Base-by-base conservation (phyloP, 1,140 invertebrate genomes). In the Drosophila nigrodunni region DNA sequence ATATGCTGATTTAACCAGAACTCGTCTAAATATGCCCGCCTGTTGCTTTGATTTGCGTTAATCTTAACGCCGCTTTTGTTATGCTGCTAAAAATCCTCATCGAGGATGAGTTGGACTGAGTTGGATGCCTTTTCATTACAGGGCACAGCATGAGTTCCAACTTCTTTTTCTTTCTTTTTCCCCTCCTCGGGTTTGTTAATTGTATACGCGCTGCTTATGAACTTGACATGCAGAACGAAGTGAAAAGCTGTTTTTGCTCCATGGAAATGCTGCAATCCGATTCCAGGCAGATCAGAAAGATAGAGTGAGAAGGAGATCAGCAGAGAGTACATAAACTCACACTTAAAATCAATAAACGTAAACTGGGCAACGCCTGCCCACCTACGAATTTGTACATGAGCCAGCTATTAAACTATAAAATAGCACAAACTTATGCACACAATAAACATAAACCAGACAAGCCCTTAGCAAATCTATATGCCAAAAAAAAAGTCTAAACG, bases 341-440 rank as follows among this genome's bases (percentile, higher is more conserved):
- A 89, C 85, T 89, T 85, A 78, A 81, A 89, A 89, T 89, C 85
- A 89, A 89, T 89, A 89, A 89, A 81, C 85, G 75, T 70, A 78
- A 76, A 81, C 78, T 83, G 85, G 54, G 65, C 71, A 78, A 75
- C 66, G 73, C 74, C 78, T 77, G 78, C 80, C 83, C 83, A 89
- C 60, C 59, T 82, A 70, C 74, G 52, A 55, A 6, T 60, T 75
- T 67, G 75, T 30, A 87, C 78, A 77, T 87, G 66, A 82, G 82
- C 64, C 65, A 65, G 72, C 74, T 59, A 80, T 89, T 83, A 88
- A 89, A 73, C 85, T 89, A 89, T 89, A 89, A 89, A 89, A 81
- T 89, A 81, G 78, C 85, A 85, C 80, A 78, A 87, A 87, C 73
- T 87, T 87, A 87, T 87, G 83, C 80, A 52, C 15, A 58, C 74